These are phyloP conservation scores for Silurus aristotelis DNA, from an alignment of 2,797 vertebrate genomes.

Conservation along the genomic window DNA sequence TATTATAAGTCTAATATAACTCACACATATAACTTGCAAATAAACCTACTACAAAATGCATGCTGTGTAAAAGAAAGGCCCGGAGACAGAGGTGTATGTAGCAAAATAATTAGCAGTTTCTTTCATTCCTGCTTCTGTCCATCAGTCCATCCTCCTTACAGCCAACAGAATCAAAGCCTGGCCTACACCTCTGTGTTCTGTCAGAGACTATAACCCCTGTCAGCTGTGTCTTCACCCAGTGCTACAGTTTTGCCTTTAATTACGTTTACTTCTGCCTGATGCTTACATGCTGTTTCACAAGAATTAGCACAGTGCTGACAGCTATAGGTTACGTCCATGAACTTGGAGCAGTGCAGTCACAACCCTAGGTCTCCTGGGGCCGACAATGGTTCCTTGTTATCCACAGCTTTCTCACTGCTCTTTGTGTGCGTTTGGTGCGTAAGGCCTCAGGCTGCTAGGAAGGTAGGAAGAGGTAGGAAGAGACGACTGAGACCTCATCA, in stretches of 20 bases:
- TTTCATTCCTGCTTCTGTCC: constrained; percentile 15
- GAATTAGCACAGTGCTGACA: constrained; percentile 70
- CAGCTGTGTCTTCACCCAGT: constrained; percentile 45
- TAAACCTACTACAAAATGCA: not conserved
- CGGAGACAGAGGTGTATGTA: not conserved
- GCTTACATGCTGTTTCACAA: constrained; percentile 65
- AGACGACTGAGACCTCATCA: constrained; percentile 62
- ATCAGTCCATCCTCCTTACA: constrained; percentile 24
- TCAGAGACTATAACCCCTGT: constrained; percentile 53
- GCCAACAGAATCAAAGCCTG: constrained; percentile 29
- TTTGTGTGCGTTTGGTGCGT: constrained; percentile 40
- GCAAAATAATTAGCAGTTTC: constrained; percentile 21
- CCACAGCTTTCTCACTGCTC: constrained; percentile 60
- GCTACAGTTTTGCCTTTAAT: constrained; percentile 61
- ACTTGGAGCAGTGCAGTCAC: constrained; percentile 74
- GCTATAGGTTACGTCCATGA: constrained; percentile 80
- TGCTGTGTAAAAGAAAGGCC: not conserved
- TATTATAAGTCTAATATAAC: not conserved
- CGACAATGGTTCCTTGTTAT: constrained; percentile 78
- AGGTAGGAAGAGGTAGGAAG: constrained; percentile 58
- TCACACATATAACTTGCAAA: not conserved
- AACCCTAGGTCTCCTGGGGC: constrained; percentile 76
- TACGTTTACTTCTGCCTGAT: constrained; percentile 62
- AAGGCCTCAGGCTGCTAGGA: constrained; percentile 65
- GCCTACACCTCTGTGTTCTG: constrained; percentile 47